Base-by-base conservation (phyloP, 1,140 invertebrate genomes). In the Pemphigus obesinymphae region DNA sequence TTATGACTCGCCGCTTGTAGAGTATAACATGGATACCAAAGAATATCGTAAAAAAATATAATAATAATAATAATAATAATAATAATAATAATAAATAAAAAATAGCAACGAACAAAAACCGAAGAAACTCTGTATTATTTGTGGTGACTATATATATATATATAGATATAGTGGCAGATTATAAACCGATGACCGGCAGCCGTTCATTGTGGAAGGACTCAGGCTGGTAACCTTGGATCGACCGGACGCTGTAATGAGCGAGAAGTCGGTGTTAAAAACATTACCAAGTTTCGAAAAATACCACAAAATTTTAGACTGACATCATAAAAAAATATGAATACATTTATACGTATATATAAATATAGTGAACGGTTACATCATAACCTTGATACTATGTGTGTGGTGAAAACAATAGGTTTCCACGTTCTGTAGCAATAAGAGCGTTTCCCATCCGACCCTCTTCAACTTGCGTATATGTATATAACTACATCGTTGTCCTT, bases 201-300 rank as follows among this genome's bases (percentile, higher is more conserved):
- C 34, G 45, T 76, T 76, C 73, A 76, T 76, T 76, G 75, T 78
- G 75, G 75, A 78, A 78, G 55, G 76, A 61, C 55, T 63, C 37
- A n/a, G 31, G 53, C 50, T 13, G 13, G 55, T 80, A 80, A 80
- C 76, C 76, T 80, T 80, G 76, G 76, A 63, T 80, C 53, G 55
- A 80, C 76, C 76, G 76, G 76, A 80, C 76, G 76, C 53, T 45
- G 76, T 80, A 80, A 80, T 63, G 76, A 80, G 76, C 76, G 75
- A 78, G 75, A 78, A 78, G 75, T 37, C 76, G 55, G 37, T 45
- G 76, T 80, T 63, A 61, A 80, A 80, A 80, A 80, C 40, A 80
- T 61, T 29, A 80, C 76, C 37, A 80, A 80, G 76, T 80, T 63
- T 61, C 55, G 55, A 80, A 61, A 73, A 80, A 63, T 80, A 80